These are phyloP conservation scores for Poecilia picta DNA, from an alignment of 2,797 vertebrate genomes.

Conservation along the genomic window DNA sequence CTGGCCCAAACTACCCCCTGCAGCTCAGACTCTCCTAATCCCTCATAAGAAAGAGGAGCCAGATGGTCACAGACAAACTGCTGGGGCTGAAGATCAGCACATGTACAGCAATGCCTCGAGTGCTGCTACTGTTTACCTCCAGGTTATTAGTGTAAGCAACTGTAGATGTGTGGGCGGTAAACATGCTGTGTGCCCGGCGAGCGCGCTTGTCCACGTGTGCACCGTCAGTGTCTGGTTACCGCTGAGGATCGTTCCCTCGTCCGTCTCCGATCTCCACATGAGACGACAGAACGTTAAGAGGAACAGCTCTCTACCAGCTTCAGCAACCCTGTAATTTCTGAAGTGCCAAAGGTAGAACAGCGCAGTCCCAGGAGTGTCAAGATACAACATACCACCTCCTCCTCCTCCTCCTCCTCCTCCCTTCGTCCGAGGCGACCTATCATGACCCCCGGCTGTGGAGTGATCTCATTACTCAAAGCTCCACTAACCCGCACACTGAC, in stretches of 20 bases:
- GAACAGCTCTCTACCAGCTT: constrained; percentile 44
- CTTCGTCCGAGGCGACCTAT: not conserved
- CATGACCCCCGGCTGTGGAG: constrained; percentile 12
- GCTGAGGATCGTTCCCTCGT: constrained; percentile 16
- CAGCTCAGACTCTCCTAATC: constrained; percentile 87
- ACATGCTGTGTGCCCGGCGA: constrained; percentile 7
- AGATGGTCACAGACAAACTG: constrained; percentile 88
- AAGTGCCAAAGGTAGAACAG: constrained; percentile 62
- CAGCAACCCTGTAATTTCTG: constrained; percentile 70
- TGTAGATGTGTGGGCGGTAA: constrained; percentile 38
- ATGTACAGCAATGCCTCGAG: constrained; percentile 74
- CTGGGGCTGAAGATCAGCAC: constrained; percentile 61
- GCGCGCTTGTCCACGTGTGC: constrained; percentile 22
- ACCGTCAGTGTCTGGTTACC: constrained; percentile 58
- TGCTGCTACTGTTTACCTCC: constrained; percentile 76
- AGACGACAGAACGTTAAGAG: constrained; percentile 62
- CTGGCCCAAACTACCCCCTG: constrained; percentile 75
- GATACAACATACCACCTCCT: constrained; percentile 48
- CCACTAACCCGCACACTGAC: constrained; percentile 31
- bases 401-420: constrained; percentile 26
- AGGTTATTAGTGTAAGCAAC: constrained; percentile 69
- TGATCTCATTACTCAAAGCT: constrained; percentile 33
- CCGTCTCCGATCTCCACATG: constrained; percentile 46
- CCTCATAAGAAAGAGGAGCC: constrained; percentile 84
- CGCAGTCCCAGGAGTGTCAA: constrained; percentile 65